phyloP scores from a whole-genome alignment of 2,797 vertebrate species.

The Distichodus sexfasciatus region DNA sequence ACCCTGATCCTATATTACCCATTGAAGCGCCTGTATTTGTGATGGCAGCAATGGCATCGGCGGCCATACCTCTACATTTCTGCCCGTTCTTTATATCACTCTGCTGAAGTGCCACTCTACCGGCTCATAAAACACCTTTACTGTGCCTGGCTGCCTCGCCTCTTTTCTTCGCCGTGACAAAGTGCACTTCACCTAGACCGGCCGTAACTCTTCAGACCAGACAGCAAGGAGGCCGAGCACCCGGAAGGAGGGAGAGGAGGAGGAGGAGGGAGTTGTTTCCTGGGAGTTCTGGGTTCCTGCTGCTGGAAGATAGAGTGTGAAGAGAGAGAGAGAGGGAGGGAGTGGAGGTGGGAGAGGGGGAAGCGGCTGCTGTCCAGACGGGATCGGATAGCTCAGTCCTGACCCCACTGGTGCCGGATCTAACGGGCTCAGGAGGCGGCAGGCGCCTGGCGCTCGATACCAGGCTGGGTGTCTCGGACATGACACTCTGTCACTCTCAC shows the following conservation, averaged over 20 bases:
- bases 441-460: constrained; percentile 69
- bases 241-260: constrained; percentile 52
- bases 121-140: constrained; percentile 75
- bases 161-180: constrained; percentile 75
- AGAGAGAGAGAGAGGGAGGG: no score
- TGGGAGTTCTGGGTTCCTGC: constrained; percentile 46
- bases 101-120: constrained; percentile 58
- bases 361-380: constrained; percentile 65
- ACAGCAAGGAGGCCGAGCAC: constrained; percentile 64
- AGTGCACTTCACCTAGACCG: constrained; percentile 63
- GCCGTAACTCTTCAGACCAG: constrained; percentile 67
- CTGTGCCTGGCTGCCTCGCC: constrained; percentile 62
- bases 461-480: constrained; percentile 62
- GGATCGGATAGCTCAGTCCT: constrained; percentile 70
- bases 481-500: constrained; percentile 45
- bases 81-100: constrained; percentile 73
- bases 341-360: constrained; percentile 57
- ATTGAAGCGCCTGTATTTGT: no score
- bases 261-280: constrained; percentile 50
- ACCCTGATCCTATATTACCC: no score
- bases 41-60: not conserved
- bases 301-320: no score
- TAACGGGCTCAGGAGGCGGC: constrained; percentile 61
- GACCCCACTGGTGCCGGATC: constrained; percentile 74
- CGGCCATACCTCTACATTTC: not conserved